phyloP scores from a whole-genome alignment of 2,797 vertebrate genomes.

The Sylvia borin region DNA sequence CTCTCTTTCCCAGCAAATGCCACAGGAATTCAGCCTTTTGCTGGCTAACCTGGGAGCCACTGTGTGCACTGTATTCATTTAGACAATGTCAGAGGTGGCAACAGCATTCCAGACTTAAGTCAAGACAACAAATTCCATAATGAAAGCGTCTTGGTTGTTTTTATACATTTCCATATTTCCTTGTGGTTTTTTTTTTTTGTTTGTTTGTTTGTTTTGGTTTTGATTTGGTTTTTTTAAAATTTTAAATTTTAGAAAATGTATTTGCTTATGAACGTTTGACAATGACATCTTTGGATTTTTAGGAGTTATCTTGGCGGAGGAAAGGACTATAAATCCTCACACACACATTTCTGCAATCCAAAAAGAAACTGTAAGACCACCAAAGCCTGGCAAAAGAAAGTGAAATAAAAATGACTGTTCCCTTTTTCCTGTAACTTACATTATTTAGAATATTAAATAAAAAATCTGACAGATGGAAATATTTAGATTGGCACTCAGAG shows the following conservation, averaged over 20 bases:
- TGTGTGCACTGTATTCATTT: neutral
- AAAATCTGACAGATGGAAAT: constrained; percentile 43
- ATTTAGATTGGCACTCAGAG: constrained; percentile 27
- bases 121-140: neutral
- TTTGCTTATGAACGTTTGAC: neutral
- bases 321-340: constrained; percentile 17
- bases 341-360: neutral
- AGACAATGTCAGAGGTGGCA: neutral
- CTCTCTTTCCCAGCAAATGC: neutral
- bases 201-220: too few species aligned
- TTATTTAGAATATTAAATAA: constrained; percentile 37
- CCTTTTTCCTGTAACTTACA: neutral
- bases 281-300: constrained; percentile 20
- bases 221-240: neutral
- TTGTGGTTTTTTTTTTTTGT: neutral
- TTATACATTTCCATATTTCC: neutral
- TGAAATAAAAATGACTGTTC: constrained; percentile 15
- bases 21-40: neutral
- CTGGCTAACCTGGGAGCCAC: neutral
- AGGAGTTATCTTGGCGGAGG: neutral
- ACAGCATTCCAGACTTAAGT: neutral
- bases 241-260: neutral
- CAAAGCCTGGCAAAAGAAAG: constrained; percentile 32
- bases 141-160: neutral
- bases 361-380: constrained; percentile 5